Conservation (phyloP, 2,113 vertebrate species). For the Lepus americanus region DNA sequence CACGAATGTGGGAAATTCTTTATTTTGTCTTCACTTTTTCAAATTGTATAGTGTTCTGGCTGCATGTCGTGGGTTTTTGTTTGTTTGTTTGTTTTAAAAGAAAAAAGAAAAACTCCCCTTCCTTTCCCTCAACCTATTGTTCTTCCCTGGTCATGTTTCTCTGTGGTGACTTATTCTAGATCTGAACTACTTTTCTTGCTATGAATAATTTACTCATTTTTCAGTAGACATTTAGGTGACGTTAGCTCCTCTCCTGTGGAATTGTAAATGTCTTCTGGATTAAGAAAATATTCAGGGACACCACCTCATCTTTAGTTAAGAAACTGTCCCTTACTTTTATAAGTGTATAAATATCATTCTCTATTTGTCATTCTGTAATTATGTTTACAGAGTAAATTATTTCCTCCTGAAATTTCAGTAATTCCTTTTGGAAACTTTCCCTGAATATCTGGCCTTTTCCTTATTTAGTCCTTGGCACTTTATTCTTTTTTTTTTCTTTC, state of each 20-base stretch:
- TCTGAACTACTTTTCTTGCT: not conserved
- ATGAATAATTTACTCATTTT: not conserved
- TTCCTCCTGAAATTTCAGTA: not conserved
- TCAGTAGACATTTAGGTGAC: conserved; percentile 44
- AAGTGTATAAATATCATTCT: not conserved
- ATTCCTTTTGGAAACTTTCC: not conserved
- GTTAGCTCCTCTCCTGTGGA: not conserved
- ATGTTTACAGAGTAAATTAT: conserved; percentile 23
- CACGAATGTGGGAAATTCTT: not conserved
- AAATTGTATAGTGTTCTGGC: not conserved
- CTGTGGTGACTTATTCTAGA: not conserved
- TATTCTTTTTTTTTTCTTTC: conserved; percentile 2
- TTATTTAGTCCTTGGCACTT: conserved; percentile 21
- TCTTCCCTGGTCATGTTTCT: not conserved
- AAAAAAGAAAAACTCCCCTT: not conserved
- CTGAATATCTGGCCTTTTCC: not conserved
- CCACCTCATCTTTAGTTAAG: not conserved
- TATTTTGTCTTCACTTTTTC: not conserved
- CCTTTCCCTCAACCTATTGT: not conserved
- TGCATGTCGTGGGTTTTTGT: not conserved
- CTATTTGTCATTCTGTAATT: not conserved
- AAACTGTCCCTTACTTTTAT: not conserved
- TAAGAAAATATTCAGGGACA: not conserved
- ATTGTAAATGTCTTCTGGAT: conserved; percentile 33
- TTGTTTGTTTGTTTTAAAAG: not conserved